phyloP scores from a whole-genome alignment of 2,113 vertebrate genomes.

The Myxocyprinus asiaticus region DNA sequence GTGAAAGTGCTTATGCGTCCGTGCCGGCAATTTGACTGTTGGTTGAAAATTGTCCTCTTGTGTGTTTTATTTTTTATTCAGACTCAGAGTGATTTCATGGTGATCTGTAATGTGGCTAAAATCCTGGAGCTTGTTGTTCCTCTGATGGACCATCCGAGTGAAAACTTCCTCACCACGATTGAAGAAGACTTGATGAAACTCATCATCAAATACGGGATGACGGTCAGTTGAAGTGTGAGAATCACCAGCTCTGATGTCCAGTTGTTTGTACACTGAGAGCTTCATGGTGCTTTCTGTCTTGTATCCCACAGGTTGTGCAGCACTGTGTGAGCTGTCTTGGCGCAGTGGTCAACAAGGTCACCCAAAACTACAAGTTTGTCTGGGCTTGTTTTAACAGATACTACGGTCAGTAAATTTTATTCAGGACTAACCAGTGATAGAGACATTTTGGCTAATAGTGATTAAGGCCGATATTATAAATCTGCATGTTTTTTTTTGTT shows the following conservation, averaged over 20 bases:
- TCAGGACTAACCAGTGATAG: too few species aligned
- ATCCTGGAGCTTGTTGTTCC: conserved; percentile 96
- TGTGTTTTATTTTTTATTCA: conserved; percentile 59
- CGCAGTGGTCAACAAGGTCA: conserved; percentile 97
- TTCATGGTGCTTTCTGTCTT: neutral
- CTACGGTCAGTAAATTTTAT: conserved; percentile 80
- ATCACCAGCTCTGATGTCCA: neutral
- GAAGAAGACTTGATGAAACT: conserved; percentile 99
- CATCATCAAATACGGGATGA: conserved; percentile 99
- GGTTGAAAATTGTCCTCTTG: too few species aligned
- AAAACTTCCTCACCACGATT: conserved; percentile 96
- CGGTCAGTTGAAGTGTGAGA: conserved; percentile 71
- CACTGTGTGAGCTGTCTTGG: conserved; percentile 98
- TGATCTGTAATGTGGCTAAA: conserved; percentile 98
- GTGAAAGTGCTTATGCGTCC: neutral
- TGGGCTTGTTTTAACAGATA: conserved; percentile 98
- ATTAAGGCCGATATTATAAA: too few species aligned
- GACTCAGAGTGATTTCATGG: conserved; percentile 98
- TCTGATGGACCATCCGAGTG: conserved; percentile 97
- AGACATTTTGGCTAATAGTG: too few species aligned
- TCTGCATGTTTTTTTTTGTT: too few species aligned
- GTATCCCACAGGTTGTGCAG: conserved; percentile 87
- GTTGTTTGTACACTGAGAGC: neutral
- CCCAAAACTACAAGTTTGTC: conserved; percentile 98
- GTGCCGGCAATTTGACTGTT: too few species aligned